Evolutionary conservation across 2,113 vertebrate genomes (phyloP).

Genomic region (Nycticryphes semicollaris): DNA sequence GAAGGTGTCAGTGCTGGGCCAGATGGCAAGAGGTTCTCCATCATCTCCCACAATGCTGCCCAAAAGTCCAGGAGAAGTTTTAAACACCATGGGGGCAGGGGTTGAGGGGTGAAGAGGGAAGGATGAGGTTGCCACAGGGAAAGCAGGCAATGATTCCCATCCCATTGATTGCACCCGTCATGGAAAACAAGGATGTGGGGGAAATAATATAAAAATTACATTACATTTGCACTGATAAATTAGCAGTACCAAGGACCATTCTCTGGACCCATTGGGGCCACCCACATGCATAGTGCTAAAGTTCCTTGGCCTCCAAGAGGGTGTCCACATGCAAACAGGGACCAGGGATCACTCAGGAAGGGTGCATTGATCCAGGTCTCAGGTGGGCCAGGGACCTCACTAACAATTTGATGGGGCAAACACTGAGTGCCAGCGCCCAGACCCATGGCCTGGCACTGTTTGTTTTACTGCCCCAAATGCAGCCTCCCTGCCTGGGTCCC

Average conservation of each 20-base stretch:
- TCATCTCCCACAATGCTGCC: background rate
- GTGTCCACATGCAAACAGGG: background rate
- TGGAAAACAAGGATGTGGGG: background rate
- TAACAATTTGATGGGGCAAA: background rate
- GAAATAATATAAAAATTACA: background rate
- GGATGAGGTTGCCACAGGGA: background rate
- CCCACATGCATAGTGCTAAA: background rate
- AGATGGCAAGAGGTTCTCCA: background rate
- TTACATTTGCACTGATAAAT: background rate
- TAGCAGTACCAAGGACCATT: background rate
- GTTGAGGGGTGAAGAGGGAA: background rate
- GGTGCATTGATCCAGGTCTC: background rate
- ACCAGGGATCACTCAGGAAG: background rate
- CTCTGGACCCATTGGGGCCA: background rate
- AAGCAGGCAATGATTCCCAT: background rate
- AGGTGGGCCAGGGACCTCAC: background rate
- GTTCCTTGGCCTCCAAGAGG: background rate
- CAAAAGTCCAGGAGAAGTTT: background rate
- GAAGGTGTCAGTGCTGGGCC: background rate
- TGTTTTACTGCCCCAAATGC: background rate
- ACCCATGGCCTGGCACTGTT: background rate
- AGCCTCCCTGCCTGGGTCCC: background rate
- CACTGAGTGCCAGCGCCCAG: background rate
- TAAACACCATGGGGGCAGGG: background rate
- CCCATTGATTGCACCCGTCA: rapidly evolving